Base-by-base conservation (phyloP, 2,888 invertebrate species). In the Oscheius sp. region DNA sequence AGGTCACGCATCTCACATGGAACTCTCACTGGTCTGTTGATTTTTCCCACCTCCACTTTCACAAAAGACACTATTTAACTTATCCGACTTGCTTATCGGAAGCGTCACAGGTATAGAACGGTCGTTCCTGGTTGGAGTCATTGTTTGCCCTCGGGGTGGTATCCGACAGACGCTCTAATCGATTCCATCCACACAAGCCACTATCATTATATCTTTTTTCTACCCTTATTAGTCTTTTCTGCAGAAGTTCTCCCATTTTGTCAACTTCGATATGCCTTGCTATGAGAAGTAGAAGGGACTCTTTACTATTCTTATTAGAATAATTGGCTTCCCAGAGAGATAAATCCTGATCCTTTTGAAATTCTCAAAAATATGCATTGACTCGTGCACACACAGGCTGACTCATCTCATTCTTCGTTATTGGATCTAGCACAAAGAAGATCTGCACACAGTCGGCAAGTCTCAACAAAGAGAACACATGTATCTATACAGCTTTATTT, bases 131-230 rank as follows among this genome's bases (percentile, higher is more conserved):
- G 59, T 59, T 44, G 59, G 59, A 59, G 59, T 59, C 59, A 59
- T 59, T 59, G 59, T 59, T 59, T 59, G 59, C 59, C 59, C 59
- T 59, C 59, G 59, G 59, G 56, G 56, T 56, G 54, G 54, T 54
- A 59, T 59, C 59, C 59, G 59, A 26, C 59, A 41, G 44, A 59
- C 59, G 44, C 44, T 44, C 59, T 44, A 59, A 59, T 59, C 59
- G 59, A 59, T 59, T 44, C 26, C n/a, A 44, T n/a, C 26, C 59
- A 12, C 44, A 44, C 38, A 26, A 54, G 44, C 59, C 41, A 59
- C 59, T 59, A 59, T 59, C 59, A 44, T 32, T 33, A 54, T 32
- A 33, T 32, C 2, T 32, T 54, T 54, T 33, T 36, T 8, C 36
- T 36, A 36, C 8, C 36, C 14, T 36, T 14, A 8, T 14, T 36